Evolutionary conservation across 2,113 vertebrate genomes (phyloP), one percentile per base, ranked within the genome.

Genomic region (Mesitornis unicolor): DNA sequence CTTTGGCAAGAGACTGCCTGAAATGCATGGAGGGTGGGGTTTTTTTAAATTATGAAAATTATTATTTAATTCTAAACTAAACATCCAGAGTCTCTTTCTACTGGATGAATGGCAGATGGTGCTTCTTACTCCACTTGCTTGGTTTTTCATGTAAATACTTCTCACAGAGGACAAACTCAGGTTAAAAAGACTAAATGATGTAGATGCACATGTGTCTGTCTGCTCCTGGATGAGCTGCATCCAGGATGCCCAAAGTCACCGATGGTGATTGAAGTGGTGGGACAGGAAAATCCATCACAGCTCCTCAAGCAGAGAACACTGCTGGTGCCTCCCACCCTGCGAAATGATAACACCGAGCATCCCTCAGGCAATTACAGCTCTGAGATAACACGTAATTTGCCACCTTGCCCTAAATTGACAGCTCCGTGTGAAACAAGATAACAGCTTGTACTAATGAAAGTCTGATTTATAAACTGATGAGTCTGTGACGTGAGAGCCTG

Each of bases 1-100:
- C 73, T 84, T 43, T 67, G 87, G 87, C 14, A 13, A 77, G 48
- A 91, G 35, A 16, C 20, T 70, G 54, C 36, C 38, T 90, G 68
- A 45, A 65, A 60, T 7, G 7, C 0, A 0, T 1, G 6, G 17
- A 42, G 29, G 31, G 8, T 15, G 4, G 26, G 5, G 6, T 6
- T 9, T 51, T 71, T 71, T 42, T 17, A 6, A 57, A 33, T 54
- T 31, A 59, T 25, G 50, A 64, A 59, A 40, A 14, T 2, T 31
- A 10, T 5, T 80, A 70, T 67, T 33, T 13, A 64, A 76, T 80
- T 64, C 63, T 56, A 14, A 93, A 47, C 57, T 56, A 64, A 84
- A 76, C 19, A 93, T 4, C 69, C 29, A 0, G 33, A 35, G 18
- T 50, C n/a, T 68, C 22, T 45, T 86, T 56, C 50, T 28, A 74